A percentile compares a stretch with the other conserved stretches of the same genome.
Evolutionary conservation across 2,797 vertebrate species (phyloP).

Genomic region (Myotis pilosus): DNA sequence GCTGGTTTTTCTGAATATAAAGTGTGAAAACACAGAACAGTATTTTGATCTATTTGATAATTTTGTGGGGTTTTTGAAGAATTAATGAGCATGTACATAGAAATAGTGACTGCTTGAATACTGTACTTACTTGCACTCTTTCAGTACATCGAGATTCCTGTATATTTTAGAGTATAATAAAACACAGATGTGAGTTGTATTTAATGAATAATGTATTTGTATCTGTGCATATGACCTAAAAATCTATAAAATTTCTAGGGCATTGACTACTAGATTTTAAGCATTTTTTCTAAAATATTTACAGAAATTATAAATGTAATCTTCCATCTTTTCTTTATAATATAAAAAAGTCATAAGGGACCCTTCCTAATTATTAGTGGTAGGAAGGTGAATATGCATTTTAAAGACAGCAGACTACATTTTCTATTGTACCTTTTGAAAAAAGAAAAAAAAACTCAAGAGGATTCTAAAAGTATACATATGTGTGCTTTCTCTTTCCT

Average conservation of each 20-base stretch:
- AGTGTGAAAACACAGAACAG: conserved; percentile 86
- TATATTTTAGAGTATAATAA: conserved; percentile 98
- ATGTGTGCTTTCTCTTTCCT: conserved; percentile 77
- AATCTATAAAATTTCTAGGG: conserved; percentile 78
- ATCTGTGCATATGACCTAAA: conserved; percentile 80
- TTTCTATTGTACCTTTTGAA: conserved; percentile 76
- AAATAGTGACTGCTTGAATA: conserved; percentile 94
- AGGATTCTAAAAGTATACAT: conserved; percentile 74
- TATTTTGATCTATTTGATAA: conserved; percentile 90
- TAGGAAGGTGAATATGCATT: conserved; percentile 71
- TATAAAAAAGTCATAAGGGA: conserved; percentile 66
- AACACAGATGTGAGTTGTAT: conserved; percentile 89
- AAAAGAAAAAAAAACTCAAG: conserved; percentile 62
- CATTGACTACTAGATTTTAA: conserved; percentile 79
- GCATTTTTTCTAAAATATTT: conserved; percentile 77
- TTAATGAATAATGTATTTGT: conserved; percentile 86
- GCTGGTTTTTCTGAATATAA: conserved; percentile 88
- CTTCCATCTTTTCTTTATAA: conserved; percentile 75
- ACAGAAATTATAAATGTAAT: conserved; percentile 75
- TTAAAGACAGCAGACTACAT: conserved; percentile 69
- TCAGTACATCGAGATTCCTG: conserved; percentile 96
- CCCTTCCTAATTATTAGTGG: conserved; percentile 65
- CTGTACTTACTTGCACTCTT: conserved; percentile 93
- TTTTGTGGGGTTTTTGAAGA: conserved; percentile 89
- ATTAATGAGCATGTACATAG: conserved; percentile 95